phyloP scores from a whole-genome alignment of 2,113 vertebrate genomes.

The Pongo abelii region DNA sequence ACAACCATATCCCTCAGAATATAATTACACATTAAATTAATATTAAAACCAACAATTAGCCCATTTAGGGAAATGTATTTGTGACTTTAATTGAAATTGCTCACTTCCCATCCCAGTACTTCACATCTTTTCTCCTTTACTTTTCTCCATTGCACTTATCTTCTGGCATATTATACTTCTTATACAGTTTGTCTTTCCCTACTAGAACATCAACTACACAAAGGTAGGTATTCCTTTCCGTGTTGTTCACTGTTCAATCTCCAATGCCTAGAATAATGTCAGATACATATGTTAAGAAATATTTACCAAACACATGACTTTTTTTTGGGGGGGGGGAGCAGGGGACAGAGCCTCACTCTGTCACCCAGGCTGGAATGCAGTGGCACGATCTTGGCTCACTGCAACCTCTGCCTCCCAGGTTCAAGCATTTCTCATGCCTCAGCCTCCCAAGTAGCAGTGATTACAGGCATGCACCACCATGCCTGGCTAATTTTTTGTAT shows the following conservation, averaged over 20 bases:
- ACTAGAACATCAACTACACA: neutral
- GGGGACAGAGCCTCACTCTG: too few species aligned
- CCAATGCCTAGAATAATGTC: neutral
- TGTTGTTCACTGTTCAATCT: slow-evolving; percentile 1
- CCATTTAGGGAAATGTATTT: neutral
- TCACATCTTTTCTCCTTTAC: neutral
- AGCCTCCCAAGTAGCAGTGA: too few species aligned
- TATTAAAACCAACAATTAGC: neutral
- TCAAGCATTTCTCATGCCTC: too few species aligned
- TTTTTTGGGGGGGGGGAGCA: too few species aligned
- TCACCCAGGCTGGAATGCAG: too few species aligned
- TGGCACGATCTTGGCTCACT: too few species aligned
- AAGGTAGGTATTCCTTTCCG: neutral
- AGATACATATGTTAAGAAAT: neutral
- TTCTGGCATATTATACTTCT: neutral
- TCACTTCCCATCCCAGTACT: neutral
- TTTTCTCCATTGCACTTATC: neutral
- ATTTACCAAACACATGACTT: neutral
- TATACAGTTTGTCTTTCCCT: neutral
- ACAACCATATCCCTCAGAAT: neutral
- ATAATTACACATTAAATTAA: neutral
- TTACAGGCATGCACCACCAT: too few species aligned
- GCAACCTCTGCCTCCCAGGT: too few species aligned
- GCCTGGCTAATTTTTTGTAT: too few species aligned
- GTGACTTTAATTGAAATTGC: neutral